phyloP scores from a whole-genome alignment of 2,113 vertebrate species.

The Pogona vitticeps region DNA sequence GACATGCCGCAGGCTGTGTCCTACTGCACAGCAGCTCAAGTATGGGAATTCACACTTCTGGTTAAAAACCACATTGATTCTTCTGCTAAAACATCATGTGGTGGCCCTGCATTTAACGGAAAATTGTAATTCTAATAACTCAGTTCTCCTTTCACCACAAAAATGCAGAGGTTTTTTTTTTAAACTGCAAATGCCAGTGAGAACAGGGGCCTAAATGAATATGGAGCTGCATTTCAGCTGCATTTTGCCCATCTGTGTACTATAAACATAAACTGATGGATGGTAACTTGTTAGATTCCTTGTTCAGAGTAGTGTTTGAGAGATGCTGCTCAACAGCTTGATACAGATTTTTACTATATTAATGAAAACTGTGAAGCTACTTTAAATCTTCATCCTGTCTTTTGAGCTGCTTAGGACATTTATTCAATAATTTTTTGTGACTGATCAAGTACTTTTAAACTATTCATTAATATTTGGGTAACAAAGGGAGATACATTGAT shows the following conservation, averaged over 20 bases:
- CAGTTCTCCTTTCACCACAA: not conserved
- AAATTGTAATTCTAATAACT: not conserved
- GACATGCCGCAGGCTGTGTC: not conserved
- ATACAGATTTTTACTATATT: not conserved
- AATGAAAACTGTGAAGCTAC: not conserved
- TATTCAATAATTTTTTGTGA: not conserved
- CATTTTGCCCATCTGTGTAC: not conserved
- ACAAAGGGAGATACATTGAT: too few relatives aligned
- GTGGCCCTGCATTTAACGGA: not conserved
- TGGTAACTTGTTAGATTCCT: not conserved
- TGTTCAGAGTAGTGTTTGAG: not conserved
- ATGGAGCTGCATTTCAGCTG: not conserved
- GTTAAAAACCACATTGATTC: not conserved
- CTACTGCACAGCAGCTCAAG: not conserved
- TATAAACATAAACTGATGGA: not conserved
- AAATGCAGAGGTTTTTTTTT: not conserved
- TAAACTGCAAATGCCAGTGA: not conserved
- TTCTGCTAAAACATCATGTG: not conserved
- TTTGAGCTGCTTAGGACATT: too few relatives aligned
- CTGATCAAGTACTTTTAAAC: not conserved
- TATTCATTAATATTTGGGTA: not conserved
- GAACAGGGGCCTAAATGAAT: not conserved
- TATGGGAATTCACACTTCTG: not conserved
- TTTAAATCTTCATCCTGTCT: not conserved
- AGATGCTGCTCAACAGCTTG: fast-evolving